These are phyloP conservation scores for Hylaea fasciaria DNA, from an alignment of 2,888 invertebrate genomes.

Conservation along the genomic window DNA sequence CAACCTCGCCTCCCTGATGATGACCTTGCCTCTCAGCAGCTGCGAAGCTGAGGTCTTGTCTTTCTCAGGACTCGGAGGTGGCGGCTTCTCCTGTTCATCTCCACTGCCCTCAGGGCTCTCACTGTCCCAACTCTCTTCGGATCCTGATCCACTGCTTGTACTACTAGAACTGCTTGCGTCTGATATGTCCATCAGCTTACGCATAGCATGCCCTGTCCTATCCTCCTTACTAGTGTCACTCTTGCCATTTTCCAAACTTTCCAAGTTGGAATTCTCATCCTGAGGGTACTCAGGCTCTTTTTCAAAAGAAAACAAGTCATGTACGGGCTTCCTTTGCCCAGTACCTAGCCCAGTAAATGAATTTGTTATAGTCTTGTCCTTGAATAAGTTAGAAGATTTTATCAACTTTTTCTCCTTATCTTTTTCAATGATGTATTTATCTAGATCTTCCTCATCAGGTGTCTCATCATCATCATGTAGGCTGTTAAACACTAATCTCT, in stretches of 20 bases:
- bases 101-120: constrained; percentile 70
- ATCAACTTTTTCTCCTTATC: constrained; percentile 62
- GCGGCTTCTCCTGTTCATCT: constrained; percentile 70
- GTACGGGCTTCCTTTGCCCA: constrained; percentile 61
- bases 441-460: constrained; percentile 63
- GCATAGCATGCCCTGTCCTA: constrained; percentile 76
- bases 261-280: constrained; percentile 76
- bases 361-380: constrained; percentile 73
- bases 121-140: constrained; percentile 79
- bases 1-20: constrained; percentile 88
- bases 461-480: constrained; percentile 68
- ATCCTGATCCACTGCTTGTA: constrained; percentile 76
- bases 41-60: constrained; percentile 78
- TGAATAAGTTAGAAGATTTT: constrained; percentile 72
- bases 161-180: constrained; percentile 80
- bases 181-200: constrained; percentile 80
- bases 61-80: constrained; percentile 76
- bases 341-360: constrained; percentile 70
- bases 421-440: constrained; percentile 66
- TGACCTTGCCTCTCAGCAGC: constrained; percentile 86
- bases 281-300: constrained; percentile 70
- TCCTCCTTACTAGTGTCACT: constrained; percentile 71
- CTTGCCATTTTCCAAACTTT: constrained; percentile 67
- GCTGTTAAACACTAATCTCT: constrained; percentile 77
- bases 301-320: constrained; percentile 76